phyloP scores from a whole-genome alignment of 2,113 vertebrate species.

The Boleophthalmus pectinirostris region DNA sequence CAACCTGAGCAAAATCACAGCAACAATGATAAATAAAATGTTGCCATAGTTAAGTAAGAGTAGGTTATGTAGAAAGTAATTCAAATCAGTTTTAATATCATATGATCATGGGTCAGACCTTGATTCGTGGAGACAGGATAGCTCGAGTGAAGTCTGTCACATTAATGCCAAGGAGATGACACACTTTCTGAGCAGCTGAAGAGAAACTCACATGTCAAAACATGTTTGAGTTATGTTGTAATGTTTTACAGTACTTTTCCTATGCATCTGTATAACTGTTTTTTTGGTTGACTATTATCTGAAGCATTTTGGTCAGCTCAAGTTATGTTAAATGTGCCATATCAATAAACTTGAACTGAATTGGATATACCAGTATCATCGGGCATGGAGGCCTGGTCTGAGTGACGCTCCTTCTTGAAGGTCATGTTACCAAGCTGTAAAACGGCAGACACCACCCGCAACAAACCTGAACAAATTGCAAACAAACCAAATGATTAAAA shows the following conservation, averaged over 20 bases:
- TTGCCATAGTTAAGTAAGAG: background rate
- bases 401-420: constrained; percentile 97
- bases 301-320: too few species aligned
- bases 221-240: background rate
- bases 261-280: too few species aligned
- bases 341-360: too few species aligned
- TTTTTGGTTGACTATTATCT: too few species aligned
- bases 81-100: background rate
- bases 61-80: background rate
- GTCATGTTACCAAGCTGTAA: constrained; percentile 94
- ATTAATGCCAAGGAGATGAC: constrained; percentile 93
- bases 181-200: constrained; percentile 95
- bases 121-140: constrained; percentile 95
- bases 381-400: constrained; percentile 97
- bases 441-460: constrained; percentile 91
- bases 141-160: constrained; percentile 95
- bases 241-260: too few species aligned
- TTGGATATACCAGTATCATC: constrained; percentile 86
- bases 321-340: too few species aligned
- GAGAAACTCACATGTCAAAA: background rate
- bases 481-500: background rate
- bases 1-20: constrained; percentile 69
- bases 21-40: too few species aligned
- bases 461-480: constrained; percentile 77
- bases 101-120: constrained; percentile 64